phyloP scores from a whole-genome alignment of 1,140 invertebrate genomes.

The Asobara japonica region DNA sequence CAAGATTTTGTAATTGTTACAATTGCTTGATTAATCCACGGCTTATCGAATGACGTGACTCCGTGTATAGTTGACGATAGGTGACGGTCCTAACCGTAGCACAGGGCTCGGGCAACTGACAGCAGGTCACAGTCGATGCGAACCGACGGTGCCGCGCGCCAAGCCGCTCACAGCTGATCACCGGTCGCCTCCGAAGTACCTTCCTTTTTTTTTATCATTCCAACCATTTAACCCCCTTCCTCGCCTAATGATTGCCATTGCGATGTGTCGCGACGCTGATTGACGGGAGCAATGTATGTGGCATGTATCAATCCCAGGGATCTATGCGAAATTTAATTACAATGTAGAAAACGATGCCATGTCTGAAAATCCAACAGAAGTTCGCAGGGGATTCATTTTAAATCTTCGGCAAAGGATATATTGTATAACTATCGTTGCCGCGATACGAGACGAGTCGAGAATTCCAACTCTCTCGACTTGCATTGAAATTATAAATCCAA shows the following conservation, averaged over 20 bases:
- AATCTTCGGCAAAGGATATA: too few species aligned
- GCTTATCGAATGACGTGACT: not conserved
- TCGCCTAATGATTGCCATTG: slow-evolving; percentile 38
- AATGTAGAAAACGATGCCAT: too few species aligned
- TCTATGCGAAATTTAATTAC: too few species aligned
- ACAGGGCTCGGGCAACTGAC: slow-evolving; percentile 67
- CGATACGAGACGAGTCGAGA: too few species aligned
- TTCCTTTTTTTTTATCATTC: slow-evolving; percentile 17
- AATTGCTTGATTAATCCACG: not conserved
- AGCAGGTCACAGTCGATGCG: slow-evolving; percentile 61
- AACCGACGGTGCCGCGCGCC: slow-evolving; percentile 53
- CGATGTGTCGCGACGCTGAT: not conserved
- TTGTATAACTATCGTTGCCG: too few species aligned
- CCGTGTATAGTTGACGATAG: not conserved
- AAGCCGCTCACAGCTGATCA: slow-evolving; percentile 64
- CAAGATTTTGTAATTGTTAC: not conserved
- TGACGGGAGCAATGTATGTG: too few species aligned
- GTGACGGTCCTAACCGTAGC: slow-evolving; percentile 64
- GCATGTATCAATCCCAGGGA: too few species aligned
- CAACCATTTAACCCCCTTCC: slow-evolving; percentile 16
- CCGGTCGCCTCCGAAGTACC: slow-evolving; percentile 35
- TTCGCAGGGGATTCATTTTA: too few species aligned
- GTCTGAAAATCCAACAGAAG: too few species aligned
- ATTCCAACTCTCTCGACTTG: too few species aligned
- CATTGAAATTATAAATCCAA: too few species aligned